These are phyloP conservation scores for Phortica magna DNA, from an alignment of 2,888 invertebrate species.

Conservation along the genomic window DNA sequence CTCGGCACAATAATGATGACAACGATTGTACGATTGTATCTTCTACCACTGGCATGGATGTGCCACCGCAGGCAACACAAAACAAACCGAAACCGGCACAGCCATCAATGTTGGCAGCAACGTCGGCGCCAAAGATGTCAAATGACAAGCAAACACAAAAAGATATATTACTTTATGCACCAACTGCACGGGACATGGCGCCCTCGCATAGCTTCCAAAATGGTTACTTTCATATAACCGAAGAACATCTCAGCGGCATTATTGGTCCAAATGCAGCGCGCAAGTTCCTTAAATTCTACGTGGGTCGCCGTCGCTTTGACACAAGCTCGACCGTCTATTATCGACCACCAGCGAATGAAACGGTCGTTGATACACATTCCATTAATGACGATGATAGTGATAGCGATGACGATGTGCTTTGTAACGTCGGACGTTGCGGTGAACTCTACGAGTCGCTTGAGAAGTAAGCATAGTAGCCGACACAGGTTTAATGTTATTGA, in stretches of 20 bases:
- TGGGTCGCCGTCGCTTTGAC: conserved; percentile 65
- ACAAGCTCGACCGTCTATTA: conserved; percentile 66
- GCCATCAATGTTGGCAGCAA: not conserved
- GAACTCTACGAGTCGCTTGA: conserved; percentile 53
- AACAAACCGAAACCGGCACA: conserved; percentile 38
- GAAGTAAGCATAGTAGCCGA: not conserved
- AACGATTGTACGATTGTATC: conserved; percentile 68
- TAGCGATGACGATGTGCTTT: conserved; percentile 65
- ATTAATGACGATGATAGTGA: conserved; percentile 39
- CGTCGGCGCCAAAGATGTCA: not conserved
- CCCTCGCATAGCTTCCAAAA: conserved; percentile 38
- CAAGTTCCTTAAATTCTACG: conserved; percentile 66
- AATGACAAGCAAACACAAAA: conserved; percentile 32
- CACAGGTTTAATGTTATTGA: not conserved
- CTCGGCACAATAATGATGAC: conserved; percentile 35
- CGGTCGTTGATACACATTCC: conserved; percentile 14
- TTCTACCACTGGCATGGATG: conserved; percentile 61
- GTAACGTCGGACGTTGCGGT: conserved; percentile 55
- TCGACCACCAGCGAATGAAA: conserved; percentile 57
- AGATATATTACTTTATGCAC: conserved; percentile 64
- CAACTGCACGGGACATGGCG: conserved; percentile 33
- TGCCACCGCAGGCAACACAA: conserved; percentile 1
- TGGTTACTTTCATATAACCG: conserved; percentile 62
- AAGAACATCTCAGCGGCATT: conserved; percentile 57
- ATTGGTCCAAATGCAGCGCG: conserved; percentile 65